phyloP scores from a whole-genome alignment of 2,113 vertebrate species.

The Halcyon senegalensis region DNA sequence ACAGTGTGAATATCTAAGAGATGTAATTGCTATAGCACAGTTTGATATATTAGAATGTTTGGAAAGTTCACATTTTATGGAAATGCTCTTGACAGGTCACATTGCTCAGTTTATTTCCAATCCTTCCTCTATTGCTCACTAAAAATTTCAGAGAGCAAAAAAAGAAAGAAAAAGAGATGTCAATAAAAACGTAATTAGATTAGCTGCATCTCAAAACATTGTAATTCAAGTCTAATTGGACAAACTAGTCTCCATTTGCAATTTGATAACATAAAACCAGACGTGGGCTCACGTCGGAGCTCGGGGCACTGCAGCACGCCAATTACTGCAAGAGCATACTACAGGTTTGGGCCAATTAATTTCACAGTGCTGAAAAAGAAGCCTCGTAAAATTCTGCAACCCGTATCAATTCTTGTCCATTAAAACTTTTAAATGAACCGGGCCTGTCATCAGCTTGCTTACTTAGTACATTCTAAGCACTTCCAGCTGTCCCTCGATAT shows the following conservation, averaged over 20 bases:
- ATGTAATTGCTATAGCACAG: background rate
- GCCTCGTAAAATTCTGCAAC: slow-evolving; percentile 51
- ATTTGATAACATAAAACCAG: background rate
- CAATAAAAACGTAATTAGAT: slow-evolving; percentile 58
- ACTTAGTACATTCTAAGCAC: background rate
- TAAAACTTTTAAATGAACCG: background rate
- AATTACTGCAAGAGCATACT: slow-evolving; percentile 22
- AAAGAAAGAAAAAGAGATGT: background rate
- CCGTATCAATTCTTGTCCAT: slow-evolving; percentile 37
- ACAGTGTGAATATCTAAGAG: background rate
- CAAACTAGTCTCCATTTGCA: slow-evolving; percentile 39
- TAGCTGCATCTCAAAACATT: slow-evolving; percentile 55
- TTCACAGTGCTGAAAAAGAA: slow-evolving; percentile 45
- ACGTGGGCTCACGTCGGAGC: background rate
- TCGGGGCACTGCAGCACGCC: background rate
- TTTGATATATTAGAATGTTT: background rate
- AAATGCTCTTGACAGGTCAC: background rate
- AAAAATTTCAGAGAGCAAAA: background rate
- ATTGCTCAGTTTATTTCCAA: background rate
- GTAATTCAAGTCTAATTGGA: slow-evolving; percentile 65
- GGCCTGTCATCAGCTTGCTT: slow-evolving; percentile 20
- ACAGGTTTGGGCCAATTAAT: slow-evolving; percentile 67
- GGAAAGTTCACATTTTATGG: background rate
- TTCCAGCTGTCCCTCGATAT: background rate
- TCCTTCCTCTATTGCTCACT: background rate